Evolutionary conservation across 2,113 vertebrate genomes (phyloP), one percentile per base, ranked within the genome.

Genomic region (Corythornis vintsioides): DNA sequence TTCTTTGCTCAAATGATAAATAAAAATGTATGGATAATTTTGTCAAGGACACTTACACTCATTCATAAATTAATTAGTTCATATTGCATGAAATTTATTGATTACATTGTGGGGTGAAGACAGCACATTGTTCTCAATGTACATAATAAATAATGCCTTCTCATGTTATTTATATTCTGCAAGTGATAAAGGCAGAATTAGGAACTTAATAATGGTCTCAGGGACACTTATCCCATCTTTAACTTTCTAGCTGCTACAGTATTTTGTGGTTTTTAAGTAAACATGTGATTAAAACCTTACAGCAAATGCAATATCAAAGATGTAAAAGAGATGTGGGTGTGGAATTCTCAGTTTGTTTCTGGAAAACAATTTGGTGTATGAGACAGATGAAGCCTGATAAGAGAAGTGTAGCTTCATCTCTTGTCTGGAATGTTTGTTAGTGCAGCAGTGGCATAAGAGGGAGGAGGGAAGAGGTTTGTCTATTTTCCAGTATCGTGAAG

Each of bases 361-460:
- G 25, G 26, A 12, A 10, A 86, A 65, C 43, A 53, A 4, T 13
- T 29, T 26, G 0, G 0, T 35, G 80, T 65, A 3, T 15, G 22
- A 15, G 60, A 69, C 7, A 24, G 16, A 4, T 42, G 3, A 3
- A 52, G 52, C 43, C 5, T 52, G 38, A 12, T 38, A 57, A 10
- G 18, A n/a, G 26, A 42, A 70, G 15, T 20, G 13, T 22, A 66
- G 12, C 28, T 88, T 83, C 25, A 63, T 89, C 28, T 60, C 35
- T 94, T 35, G 7, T 33, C 7, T 15, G 60, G 22, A 74, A 18
- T 25, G 4, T 85, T 81, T 53, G 1, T 61, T 67, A 91, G 35
- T 2, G 4, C 40, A 53, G 13, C 8, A 65, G 38, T 35, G 71
- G 13, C 3, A 6, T 31, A 45, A 73, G 43, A 77, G 13, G 19